These are phyloP conservation scores for Mesembrinibis cayennensis DNA, from an alignment of 2,113 vertebrate species.

Conservation along the genomic window DNA sequence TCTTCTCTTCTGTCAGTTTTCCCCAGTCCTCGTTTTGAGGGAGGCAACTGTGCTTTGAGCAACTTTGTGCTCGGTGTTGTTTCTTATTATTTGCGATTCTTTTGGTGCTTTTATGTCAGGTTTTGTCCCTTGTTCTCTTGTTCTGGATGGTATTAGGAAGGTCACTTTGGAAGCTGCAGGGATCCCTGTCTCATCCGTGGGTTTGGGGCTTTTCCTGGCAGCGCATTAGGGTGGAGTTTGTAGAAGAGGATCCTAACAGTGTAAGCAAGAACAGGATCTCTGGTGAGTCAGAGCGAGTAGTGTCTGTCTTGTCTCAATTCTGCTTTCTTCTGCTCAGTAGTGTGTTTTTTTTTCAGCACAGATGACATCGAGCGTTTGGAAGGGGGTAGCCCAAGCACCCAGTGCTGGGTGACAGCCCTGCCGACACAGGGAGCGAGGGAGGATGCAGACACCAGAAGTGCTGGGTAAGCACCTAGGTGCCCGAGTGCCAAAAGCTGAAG, in stretches of 20 bases:
- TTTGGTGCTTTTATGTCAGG: neutral
- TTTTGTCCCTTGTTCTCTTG: neutral
- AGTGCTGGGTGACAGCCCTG: accelerated
- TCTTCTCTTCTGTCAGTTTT: neutral
- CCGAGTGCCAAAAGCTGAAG: neutral
- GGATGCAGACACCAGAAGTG: neutral
- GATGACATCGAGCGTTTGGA: accelerated
- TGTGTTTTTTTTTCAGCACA: neutral
- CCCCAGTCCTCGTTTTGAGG: neutral
- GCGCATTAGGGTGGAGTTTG: neutral
- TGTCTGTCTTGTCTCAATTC: neutral
- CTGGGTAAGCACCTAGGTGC: neutral
- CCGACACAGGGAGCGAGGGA: accelerated
- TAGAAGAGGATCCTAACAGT: neutral
- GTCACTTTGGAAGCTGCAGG: neutral
- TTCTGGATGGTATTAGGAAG: neutral
- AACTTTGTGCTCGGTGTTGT: neutral
- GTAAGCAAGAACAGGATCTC: neutral
- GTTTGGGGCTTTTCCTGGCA: neutral
- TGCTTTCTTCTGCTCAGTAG: neutral
- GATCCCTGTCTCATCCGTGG: neutral
- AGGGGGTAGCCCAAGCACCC: neutral
- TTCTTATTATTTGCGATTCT: neutral
- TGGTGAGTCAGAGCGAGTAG: neutral
- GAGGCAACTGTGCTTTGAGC: neutral